Evolutionary conservation across 1,140 invertebrate species (phyloP).

Genomic region (Rhagoletis pomonella): DNA sequence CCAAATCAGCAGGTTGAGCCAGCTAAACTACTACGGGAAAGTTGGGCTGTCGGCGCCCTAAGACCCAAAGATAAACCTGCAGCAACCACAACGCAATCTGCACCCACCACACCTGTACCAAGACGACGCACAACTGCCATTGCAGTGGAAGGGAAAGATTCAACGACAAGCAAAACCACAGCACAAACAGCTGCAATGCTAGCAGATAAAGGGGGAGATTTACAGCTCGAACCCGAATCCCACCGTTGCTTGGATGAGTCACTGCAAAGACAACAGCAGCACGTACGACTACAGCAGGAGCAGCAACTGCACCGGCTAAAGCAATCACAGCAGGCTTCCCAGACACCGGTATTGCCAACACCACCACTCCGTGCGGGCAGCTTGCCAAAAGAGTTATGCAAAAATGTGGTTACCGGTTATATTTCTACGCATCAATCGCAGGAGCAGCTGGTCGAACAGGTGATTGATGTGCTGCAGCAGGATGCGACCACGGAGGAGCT

Average conservation of each 20-base stretch:
- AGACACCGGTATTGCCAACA: neutral
- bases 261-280: too few species aligned
- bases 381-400: conserved; percentile 27
- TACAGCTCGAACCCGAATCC: too few species aligned
- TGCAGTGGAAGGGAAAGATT: neutral
- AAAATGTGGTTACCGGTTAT: conserved; percentile 56
- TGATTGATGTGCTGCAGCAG: conserved; percentile 44
- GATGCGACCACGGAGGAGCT: neutral
- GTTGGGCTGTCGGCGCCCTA: too few species aligned
- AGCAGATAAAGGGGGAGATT: too few species aligned
- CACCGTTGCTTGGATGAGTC: too few species aligned
- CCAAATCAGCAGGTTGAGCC: neutral
- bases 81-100: neutral
- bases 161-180: neutral
- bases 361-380: conserved; percentile 6
- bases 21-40: neutral
- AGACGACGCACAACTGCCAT: neutral
- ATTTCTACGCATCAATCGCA: conserved; percentile 54
- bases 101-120: neutral
- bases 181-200: too few species aligned
- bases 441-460: conserved; percentile 56
- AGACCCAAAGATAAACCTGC: too few species aligned
- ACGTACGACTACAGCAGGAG: too few species aligned
- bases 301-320: neutral
- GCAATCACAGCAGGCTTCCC: neutral